Evolutionary conservation across 1,140 invertebrate species (phyloP), one percentile per base, ranked within the genome.

Genomic region (Sipha flava): DNA sequence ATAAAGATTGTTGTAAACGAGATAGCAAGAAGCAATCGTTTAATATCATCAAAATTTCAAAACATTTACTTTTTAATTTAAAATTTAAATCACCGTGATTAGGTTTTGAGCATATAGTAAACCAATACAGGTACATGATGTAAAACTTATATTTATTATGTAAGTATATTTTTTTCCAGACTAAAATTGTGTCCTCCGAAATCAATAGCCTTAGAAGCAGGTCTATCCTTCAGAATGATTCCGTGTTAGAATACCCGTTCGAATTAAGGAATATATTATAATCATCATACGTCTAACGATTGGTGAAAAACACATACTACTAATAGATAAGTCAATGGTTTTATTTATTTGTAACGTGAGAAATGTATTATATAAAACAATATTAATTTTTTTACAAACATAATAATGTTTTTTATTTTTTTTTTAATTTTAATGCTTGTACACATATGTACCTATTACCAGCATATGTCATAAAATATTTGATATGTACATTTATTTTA

Each of bases 111-210:
- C n/a, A n/a, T n/a, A n/a, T n/a, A n/a, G n/a, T n/a, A n/a, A n/a
- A n/a, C n/a, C n/a, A n/a, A n/a, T n/a, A n/a, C n/a, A n/a, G n/a
- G n/a, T n/a, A n/a, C n/a, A n/a, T n/a, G n/a, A n/a, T n/a, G n/a
- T n/a, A n/a, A n/a, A n/a, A n/a, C n/a, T n/a, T 18, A 59, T 29
- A 14, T 26, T 59, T 59, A 57, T 57, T 57, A 26, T 57, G 14
- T 70, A n/a, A n/a, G n/a, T n/a, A n/a, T n/a, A n/a, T 47, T 18
- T 43, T 68, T 70, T 70, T 70, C 14, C 43, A 70, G 66, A n/a
- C 16, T 70, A n/a, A 70, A 45, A 47, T 26, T 70, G 9, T 70
- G 66, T 47, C 66, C 66, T 6, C 66, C 66, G 23, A 70, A 70
- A 47, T 18, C 34, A 47, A 18, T 47, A 45, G 66, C 66, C n/a